phyloP scores from a whole-genome alignment of 2,113 vertebrate genomes.

The Rhodinocichla rosea region DNA sequence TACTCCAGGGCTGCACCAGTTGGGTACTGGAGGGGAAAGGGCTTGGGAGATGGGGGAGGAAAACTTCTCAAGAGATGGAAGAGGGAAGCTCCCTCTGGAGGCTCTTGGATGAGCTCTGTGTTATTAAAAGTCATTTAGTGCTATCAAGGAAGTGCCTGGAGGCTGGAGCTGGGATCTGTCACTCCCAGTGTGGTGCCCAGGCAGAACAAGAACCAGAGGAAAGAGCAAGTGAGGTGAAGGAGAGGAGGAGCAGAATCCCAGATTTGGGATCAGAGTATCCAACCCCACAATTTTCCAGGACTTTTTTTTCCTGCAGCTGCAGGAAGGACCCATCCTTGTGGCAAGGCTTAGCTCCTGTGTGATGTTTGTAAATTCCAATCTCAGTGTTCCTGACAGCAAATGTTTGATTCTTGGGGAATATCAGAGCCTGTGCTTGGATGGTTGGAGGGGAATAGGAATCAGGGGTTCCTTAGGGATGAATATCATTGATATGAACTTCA shows the following conservation, averaged over 20 bases:
- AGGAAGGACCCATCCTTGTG: not conserved
- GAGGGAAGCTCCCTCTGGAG: not conserved
- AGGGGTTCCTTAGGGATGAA: not conserved
- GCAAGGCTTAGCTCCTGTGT: rapidly evolving
- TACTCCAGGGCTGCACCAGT: not conserved
- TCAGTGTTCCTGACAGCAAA: not conserved
- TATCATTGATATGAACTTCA: rapidly evolving
- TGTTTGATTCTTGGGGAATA: not conserved
- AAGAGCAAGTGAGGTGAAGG: conserved; percentile 9
- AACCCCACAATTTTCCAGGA: rapidly evolving
- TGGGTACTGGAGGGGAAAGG: not conserved
- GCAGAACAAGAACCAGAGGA: conserved; percentile 9
- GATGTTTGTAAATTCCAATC: not conserved
- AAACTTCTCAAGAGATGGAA: not conserved
- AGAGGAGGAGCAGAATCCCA: not conserved
- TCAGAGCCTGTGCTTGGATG: rapidly evolving
- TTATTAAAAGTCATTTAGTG: not conserved
- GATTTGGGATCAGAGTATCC: not conserved
- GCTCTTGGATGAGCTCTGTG: not conserved
- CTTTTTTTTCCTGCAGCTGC: rapidly evolving
- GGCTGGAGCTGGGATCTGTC: not conserved
- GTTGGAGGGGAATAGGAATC: not conserved
- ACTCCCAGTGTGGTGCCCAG: not conserved
- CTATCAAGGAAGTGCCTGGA: not conserved
- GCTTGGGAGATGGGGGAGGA: not conserved